Conservation (phyloP, 2,113 vertebrate genomes). For the Malurus elegans region DNA sequence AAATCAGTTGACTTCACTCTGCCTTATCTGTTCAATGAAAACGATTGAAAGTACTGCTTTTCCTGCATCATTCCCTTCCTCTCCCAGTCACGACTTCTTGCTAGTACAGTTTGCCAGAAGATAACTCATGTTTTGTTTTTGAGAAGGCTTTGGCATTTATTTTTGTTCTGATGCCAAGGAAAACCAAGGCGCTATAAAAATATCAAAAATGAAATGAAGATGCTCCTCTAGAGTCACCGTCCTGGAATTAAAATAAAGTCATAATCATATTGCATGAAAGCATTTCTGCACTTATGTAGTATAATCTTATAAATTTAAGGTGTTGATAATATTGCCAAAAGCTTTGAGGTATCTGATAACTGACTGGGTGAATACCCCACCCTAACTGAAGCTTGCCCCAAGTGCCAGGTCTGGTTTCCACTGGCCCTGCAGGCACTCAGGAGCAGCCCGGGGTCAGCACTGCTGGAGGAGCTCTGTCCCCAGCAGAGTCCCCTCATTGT, state of each 20-base stretch:
- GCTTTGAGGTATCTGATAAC: not conserved
- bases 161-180: constrained; percentile 4
- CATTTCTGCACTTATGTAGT: not conserved
- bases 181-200: constrained; percentile 3
- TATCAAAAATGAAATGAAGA: not conserved
- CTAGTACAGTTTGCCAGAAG: not conserved
- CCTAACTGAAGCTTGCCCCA: not conserved
- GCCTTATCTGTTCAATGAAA: not conserved
- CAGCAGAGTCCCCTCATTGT: not conserved
- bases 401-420: not conserved
- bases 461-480: not conserved
- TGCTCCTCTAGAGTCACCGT: not conserved
- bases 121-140: constrained; percentile 26
- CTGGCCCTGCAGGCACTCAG: not conserved
- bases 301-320: not conserved
- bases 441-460: not conserved
- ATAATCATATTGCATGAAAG: not conserved
- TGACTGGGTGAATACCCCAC: not conserved
- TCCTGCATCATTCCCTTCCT: not conserved
- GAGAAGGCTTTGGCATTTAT: constrained; percentile 19
- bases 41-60: not conserved
- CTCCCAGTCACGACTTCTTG: not conserved
- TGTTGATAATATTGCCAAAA: not conserved
- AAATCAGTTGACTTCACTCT: not conserved
- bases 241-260: not conserved